Evolutionary conservation across 2,797 vertebrate genomes (phyloP), one percentile per base, ranked within the genome.

Genomic region (Taenioides sp.): DNA sequence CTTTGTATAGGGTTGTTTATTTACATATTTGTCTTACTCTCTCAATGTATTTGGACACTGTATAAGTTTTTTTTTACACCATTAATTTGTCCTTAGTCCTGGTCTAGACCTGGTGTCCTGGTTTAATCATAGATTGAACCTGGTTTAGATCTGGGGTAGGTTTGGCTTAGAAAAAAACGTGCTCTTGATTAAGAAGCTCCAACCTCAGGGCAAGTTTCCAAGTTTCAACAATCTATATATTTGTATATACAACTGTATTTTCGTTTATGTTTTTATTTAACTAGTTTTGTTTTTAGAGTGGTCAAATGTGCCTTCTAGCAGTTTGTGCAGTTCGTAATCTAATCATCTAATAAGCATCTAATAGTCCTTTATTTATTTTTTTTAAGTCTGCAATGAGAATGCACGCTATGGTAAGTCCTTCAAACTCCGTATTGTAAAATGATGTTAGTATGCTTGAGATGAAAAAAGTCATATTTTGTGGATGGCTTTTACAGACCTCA

Each of bases 331-430:
- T 57, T 23, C 1, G 0, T 14, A 55, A 55, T 55, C 34, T 34
- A 34, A 34, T 34, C 1, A 9, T 34, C 34, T 9, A 34, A 34
- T 34, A 34, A 34, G 22, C 10, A 14, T 23, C n/a, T 59, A 59
- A 59, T 16, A 28, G 72, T 11, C 12, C 5, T 58, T 57, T 22
- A 40, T n/a, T 67, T n/a, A n/a, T 68, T 5, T 72, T 65, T 47
- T 71, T 84, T 71, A 23, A 95, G 94, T 89, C 18, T 80, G 91
- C 68, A 86, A 94, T 70, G 87, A 49, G 63, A 59, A 1, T 31
- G 17, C 72, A 25, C 88, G 47, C 55, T 93, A 94, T 17, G 93
- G 94, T 95, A 79, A 92, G 94, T 92, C 7, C 25, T 31, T 65
- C 61, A 37, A 1, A 2, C 18, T 5, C 5, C 27, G 18, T 1